Percentiles rank a stretch among this genome's conserved stretches.
These are phyloP conservation scores for Centrocercus urophasianus DNA, from an alignment of 2,113 vertebrate genomes.

Conservation along the genomic window DNA sequence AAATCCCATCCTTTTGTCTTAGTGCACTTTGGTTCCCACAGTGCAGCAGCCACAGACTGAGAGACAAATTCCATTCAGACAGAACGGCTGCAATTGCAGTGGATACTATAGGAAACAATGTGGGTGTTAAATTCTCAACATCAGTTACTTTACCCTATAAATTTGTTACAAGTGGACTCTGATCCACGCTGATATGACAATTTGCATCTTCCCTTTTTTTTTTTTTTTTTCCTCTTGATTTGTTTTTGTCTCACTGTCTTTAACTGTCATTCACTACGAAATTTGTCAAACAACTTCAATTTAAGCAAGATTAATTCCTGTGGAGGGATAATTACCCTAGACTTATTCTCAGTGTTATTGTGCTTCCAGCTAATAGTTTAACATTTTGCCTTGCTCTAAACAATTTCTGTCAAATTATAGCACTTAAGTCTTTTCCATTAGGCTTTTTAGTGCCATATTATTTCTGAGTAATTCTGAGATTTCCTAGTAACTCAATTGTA, in stretches of 20 bases:
- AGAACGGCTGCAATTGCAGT: not conserved
- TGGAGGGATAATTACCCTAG: not conserved
- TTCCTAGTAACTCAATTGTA: not conserved
- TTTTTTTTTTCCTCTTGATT: not conserved
- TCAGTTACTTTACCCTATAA: not conserved
- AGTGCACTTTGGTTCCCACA: rapidly evolving
- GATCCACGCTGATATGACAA: not conserved
- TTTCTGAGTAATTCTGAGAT: not conserved
- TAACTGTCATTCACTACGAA: not conserved
- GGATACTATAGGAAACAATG: not conserved
- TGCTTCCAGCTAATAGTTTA: not conserved
- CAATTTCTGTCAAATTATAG: not conserved
- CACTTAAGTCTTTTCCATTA: not conserved
- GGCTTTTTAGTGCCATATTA: not conserved
- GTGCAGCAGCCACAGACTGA: not conserved
- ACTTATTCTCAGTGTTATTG: not conserved
- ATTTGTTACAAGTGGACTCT: not conserved
- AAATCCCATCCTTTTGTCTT: not conserved
- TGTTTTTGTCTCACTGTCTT: not conserved
- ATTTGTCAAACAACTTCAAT: not conserved
- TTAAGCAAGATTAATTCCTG: not conserved
- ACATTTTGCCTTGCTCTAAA: not conserved
- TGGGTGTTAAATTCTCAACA: not conserved
- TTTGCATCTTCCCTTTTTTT: not conserved
- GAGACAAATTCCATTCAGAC: not conserved